Evolutionary conservation across 1,140 invertebrate genomes (phyloP), one percentile per base, ranked within the genome.

Genomic region (Brachystomella parvula): DNA sequence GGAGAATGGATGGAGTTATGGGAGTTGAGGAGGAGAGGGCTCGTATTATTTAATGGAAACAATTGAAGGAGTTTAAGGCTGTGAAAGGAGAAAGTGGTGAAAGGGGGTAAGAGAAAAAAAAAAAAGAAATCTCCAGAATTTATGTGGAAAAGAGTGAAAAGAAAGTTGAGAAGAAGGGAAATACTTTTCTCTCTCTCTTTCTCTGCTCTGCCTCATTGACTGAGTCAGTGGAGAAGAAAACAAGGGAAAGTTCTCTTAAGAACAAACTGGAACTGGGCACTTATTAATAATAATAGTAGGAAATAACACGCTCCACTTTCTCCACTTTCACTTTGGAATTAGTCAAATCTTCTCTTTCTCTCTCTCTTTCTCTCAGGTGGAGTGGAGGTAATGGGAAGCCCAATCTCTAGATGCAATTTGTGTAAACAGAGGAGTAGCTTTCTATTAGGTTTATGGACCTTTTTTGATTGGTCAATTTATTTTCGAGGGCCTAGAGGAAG

Each of bases 191-290:
- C n/a, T 12, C 39, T 44, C n/a, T 44, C 39, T 44, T n/a, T 61
- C 61, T 61, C 65, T 58, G 24, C 32, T 60, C 47, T 57, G 66
- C 66, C 61, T 67, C 66, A 67, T 67, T 67, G 66, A 63, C 29
- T 67, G 29, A 44, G 26, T 32, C 61, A 67, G 47, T 67, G 60
- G 62, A 33, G 66, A 67, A 63, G 66, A 67, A 63, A 63, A 67
- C 61, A 67, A 63, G 21, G 24, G 49, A 53, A 53, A 53, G 9
- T 15, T 53, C 6, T 26, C 49, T 6, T 19, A 15, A 53, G 15
- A 26, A 53, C 12, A 6, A 53, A 3, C 12, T 19, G 12, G 3
- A 26, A 15, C 21, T 24, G 9, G 12, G 6, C 49, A 17, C 24
- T 53, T 53, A 53, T 53, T 53, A 53, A 53, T 53, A 53, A n/a